Percentiles rank a stretch among this genome's conserved stretches.
These are phyloP conservation scores for Tinea pellionella DNA, from an alignment of 2,888 invertebrate genomes.

Conservation along the genomic window DNA sequence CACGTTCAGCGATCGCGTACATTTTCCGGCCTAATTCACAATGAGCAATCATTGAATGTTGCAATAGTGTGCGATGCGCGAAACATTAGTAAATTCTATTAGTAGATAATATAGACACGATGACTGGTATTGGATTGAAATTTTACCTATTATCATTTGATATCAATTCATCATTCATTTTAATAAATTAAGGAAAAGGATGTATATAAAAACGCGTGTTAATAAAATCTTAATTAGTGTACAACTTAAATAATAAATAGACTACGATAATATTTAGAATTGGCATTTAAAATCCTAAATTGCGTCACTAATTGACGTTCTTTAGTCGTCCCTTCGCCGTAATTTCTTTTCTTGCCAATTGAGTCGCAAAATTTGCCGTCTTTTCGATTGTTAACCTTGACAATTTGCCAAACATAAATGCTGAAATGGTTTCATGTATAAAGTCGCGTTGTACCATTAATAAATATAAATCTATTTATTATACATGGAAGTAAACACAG, in stretches of 20 bases:
- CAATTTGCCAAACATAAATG: constrained; percentile 48
- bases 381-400: constrained; percentile 45
- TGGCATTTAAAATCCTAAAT: neutral
- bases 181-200: neutral
- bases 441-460: neutral
- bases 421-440: constrained; percentile 15
- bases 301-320: neutral
- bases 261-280: neutral
- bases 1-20: constrained; percentile 27
- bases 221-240: too few relatives aligned
- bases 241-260: too few relatives aligned
- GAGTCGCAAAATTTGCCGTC: neutral
- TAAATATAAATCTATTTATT: constrained; percentile 1
- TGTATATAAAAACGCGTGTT: neutral
- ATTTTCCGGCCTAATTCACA: constrained; percentile 55
- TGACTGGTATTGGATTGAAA: constrained; percentile 5
- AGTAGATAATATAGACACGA: neutral
- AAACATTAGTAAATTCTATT: neutral
- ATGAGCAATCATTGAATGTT: constrained; percentile 24
- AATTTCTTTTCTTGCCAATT: neutral
- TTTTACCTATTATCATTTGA: constrained; percentile 7
- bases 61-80: constrained; percentile 35
- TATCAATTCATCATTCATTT: neutral
- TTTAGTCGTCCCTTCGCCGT: neutral
- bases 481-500: constrained; percentile 26